Evolutionary conservation across 2,888 invertebrate genomes (phyloP).

Genomic region (Eupithecia vulgata): DNA sequence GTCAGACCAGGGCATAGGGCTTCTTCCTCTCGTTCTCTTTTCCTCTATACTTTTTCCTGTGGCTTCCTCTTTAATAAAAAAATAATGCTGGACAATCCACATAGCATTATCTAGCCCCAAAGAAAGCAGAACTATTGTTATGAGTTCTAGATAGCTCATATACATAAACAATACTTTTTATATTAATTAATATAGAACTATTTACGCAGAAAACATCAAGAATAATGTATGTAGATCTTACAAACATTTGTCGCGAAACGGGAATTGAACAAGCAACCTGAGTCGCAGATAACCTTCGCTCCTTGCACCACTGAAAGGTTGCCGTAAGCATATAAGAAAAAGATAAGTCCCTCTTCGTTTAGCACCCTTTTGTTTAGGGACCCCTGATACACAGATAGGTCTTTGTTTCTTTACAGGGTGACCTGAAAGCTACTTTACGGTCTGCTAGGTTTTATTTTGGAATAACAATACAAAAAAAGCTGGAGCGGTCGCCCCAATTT

Average conservation of each 20-base stretch:
- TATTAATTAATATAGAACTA: no score
- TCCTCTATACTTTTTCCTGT: no score
- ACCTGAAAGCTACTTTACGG: constrained; percentile 34
- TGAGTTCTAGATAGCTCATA: no score
- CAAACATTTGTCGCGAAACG: neutral
- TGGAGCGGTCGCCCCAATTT: neutral
- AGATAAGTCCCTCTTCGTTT: neutral
- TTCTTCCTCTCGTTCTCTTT: no score
- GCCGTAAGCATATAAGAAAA: neutral
- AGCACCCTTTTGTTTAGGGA: neutral
- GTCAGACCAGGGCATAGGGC: no score
- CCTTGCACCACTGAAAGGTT: neutral
- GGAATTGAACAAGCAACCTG: neutral
- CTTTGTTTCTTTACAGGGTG: constrained; percentile 50
- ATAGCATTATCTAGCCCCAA: no score
- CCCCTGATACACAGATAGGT: constrained; percentile 27
- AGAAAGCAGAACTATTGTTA: no score
- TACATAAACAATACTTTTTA: no score
- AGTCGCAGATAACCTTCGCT: neutral
- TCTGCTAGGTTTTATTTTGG: neutral
- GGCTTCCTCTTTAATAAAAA: no score
- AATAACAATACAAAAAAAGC: neutral
- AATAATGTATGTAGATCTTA: neutral
- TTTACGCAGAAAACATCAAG: no score
- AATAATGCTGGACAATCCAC: no score